Base-by-base conservation (phyloP, 2,113 vertebrate genomes). In the Noctilio leporinus region DNA sequence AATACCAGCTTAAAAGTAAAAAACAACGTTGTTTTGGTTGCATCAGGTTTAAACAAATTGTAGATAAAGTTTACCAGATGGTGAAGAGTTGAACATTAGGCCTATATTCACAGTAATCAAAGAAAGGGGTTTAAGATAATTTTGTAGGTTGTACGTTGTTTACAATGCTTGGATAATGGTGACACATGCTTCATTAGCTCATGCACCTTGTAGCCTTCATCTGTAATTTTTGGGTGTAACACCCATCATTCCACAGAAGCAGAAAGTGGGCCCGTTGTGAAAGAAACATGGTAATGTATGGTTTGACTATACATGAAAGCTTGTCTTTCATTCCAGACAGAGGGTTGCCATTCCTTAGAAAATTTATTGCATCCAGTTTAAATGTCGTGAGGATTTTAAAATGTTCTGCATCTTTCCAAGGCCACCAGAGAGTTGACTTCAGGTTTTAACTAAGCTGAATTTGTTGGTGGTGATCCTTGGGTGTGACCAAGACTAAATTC, bases 311-410 rank as follows among this genome's bases (percentile, higher is more conserved):
- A n/a, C n/a, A n/a, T n/a, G n/a, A n/a, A n/a, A n/a, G 55, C 4
- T 91, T 33, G 57, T 77, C 9, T 92, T 87, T 86, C 69, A 84
- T 53, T 75, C 40, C 15, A 84, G 84, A 59, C 49, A 95, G 86
- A 86, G 89, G 55, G 67, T 24, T 91, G 62, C 82, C 82, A 95
- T 75, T 93, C 43, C 64, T 47, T 92, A 67, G 72, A 88, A 97
- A 91, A 78, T 89, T 57, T 38, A 93, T 73, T 76, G n/a, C 5
- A 9, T 51, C 3, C 7, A 57, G 30, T 93, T 96, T 83, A 94
- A 95, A 94, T 49, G 75, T 28, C 55, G 59, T 65, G 28, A 26
- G 83, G 59, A 83, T 91, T 93, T 94, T 83, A 73, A 76, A 49
- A 5, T 75, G 17, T 11, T 47, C 40, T 30, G 59, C 40, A 51